phyloP scores from a whole-genome alignment of 2,113 vertebrate species.

The Pseudorasbora parva region DNA sequence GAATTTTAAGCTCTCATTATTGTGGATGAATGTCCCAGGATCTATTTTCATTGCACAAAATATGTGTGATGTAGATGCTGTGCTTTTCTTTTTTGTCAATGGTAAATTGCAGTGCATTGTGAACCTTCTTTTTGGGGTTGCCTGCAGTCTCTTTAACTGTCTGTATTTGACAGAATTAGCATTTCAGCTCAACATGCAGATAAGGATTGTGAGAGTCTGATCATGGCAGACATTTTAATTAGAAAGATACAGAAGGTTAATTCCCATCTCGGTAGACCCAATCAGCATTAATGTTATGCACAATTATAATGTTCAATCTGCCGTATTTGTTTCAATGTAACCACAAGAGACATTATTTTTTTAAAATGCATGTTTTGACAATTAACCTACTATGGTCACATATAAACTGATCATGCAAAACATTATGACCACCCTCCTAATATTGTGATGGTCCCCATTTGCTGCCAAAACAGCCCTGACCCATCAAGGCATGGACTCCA shows the following conservation, averaged over 20 bases:
- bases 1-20: neutral
- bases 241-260: slow-evolving; percentile 44
- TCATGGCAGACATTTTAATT: slow-evolving; percentile 44
- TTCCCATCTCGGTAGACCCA: neutral
- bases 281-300: slow-evolving; percentile 42
- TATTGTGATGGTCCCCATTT: too few species aligned
- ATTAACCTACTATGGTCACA: neutral
- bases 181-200: slow-evolving; percentile 25
- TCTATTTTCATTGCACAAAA: neutral
- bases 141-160: slow-evolving; percentile 29
- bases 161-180: slow-evolving; percentile 30
- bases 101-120: too few species aligned
- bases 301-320: slow-evolving; percentile 36
- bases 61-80: neutral
- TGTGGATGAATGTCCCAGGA: neutral
- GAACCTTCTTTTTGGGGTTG: neutral
- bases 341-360: neutral
- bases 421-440: too few species aligned
- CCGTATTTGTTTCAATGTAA: neutral
- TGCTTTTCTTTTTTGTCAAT: slow-evolving; percentile 19
- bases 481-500: too few species aligned
- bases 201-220: slow-evolving; percentile 27
- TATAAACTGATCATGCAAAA: too few species aligned
- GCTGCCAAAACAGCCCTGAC: too few species aligned
- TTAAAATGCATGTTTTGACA: too few species aligned